Evolutionary conservation across 1,140 invertebrate species (phyloP), one percentile per base, ranked within the genome.

Genomic region (Danaus melanippus): DNA sequence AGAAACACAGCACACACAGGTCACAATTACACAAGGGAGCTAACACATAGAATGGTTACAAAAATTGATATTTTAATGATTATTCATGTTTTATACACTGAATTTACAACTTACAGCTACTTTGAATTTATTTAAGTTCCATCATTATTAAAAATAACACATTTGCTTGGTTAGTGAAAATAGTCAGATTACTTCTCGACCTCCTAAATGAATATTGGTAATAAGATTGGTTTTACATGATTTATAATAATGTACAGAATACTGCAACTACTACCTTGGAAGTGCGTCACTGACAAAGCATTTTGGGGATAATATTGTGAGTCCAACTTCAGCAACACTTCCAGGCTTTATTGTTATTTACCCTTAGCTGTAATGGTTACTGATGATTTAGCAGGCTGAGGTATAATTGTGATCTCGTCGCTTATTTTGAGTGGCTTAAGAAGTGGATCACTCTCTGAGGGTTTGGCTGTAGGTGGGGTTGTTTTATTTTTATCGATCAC

Each of bases 391-490:
- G 93, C 91, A 56, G 94, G 94, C 78, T 96, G 95, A 61, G 95
- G 94, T 87, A 96, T 96, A 67, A 96, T 96, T 56, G 95, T 97
- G 62, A 96, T 96, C 86, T 96, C 95, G 84, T 96, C 95, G 83
- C 96, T 96, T 62, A 96, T 96, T 86, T 96, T 96, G 43, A 96
- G 84, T 43, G 95, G 93, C 74, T 95, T 95, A 49, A 95, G 76
- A 56, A 93, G 77, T n/a, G 92, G 90, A 66, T 94, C 93, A 59
- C 90, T 87, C 54, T 91, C 90, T 70, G 87, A 80, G 32, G 85
- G 76, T 65, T 88, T 89, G 44, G 87, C 73, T 11, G 67, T 47
- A 12, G 71, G 64, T 12, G 66, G 58, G 17, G 62, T 62, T 6
- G 74, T 83, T 86, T 90, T 90, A 81, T 93, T 94, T 76, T 93